phyloP scores from a whole-genome alignment of 2,888 invertebrate genomes.

The Deilephila porcellus region DNA sequence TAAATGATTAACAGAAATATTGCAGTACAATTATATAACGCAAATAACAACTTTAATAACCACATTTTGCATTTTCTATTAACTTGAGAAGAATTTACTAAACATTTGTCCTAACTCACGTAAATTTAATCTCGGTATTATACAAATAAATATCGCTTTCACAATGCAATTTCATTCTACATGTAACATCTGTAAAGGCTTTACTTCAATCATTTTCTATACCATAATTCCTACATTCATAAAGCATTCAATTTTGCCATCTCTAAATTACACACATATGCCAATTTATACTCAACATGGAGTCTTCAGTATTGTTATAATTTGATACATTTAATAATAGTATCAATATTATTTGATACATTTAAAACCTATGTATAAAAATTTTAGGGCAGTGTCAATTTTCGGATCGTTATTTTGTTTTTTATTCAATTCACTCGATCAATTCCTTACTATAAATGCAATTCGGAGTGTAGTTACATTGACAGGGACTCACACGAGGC shows the following conservation, averaged over 20 bases:
- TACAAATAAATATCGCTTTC: constrained; percentile 19
- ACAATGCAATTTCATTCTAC: constrained; percentile 21
- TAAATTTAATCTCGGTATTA: constrained; percentile 19
- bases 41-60: constrained; percentile 49
- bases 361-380: constrained; percentile 57
- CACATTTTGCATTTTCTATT: constrained; percentile 39
- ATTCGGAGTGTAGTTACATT: constrained; percentile 43
- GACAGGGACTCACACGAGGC: not conserved
- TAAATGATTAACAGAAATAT: constrained; percentile 57
- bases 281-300: constrained; percentile 64
- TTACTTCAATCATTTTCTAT: constrained; percentile 30
- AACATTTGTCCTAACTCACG: constrained; percentile 43
- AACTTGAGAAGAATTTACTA: constrained; percentile 50
- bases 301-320: constrained; percentile 47
- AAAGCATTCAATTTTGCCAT: constrained; percentile 46
- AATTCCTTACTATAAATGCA: constrained; percentile 68
- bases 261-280: constrained; percentile 44
- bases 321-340: constrained; percentile 56
- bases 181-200: constrained; percentile 8
- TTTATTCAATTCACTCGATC: constrained; percentile 52
- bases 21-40: constrained; percentile 50
- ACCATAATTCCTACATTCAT: constrained; percentile 27
- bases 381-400: constrained; percentile 65
- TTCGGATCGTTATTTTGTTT: constrained; percentile 49
- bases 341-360: constrained; percentile 48